These are phyloP conservation scores for Rhabdornis inornatus DNA, from an alignment of 2,113 vertebrate species.

Conservation along the genomic window DNA sequence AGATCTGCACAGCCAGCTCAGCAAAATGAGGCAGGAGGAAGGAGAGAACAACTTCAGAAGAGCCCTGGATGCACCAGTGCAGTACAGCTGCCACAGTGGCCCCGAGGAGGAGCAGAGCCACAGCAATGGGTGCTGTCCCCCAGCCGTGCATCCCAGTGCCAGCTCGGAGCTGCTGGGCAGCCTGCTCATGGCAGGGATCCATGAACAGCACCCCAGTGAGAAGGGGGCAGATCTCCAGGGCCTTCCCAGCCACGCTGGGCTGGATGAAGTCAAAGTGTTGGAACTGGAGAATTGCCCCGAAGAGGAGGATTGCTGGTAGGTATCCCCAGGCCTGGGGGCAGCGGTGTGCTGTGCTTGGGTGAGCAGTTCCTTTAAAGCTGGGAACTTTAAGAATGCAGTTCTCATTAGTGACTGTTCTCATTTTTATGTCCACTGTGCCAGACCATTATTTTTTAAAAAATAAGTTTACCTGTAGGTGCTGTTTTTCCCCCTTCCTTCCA, in stretches of 20 bases:
- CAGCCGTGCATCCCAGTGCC: slow-evolving; percentile 24
- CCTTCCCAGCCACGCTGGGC: slow-evolving; percentile 14
- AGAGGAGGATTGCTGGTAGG: slow-evolving; percentile 88
- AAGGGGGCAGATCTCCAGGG: slow-evolving; percentile 58
- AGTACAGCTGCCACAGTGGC: slow-evolving; percentile 6
- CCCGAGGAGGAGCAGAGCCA: slow-evolving; percentile 43
- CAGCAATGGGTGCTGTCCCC: not conserved
- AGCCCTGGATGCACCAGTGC: slow-evolving; percentile 51
- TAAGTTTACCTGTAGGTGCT: not conserved
- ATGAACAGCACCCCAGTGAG: not conserved
- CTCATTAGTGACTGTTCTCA: not conserved
- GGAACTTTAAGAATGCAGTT: not conserved
- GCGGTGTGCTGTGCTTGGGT: not conserved
- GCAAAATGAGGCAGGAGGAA: slow-evolving; percentile 62
- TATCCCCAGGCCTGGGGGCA: not conserved
- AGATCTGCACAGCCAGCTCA: slow-evolving; percentile 46
- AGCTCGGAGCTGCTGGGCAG: not conserved
- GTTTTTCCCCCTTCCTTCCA: not conserved
- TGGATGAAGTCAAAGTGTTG: slow-evolving; percentile 87
- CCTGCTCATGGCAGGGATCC: slow-evolving; percentile 14
- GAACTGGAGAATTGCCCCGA: slow-evolving; percentile 80
- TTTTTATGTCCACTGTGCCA: not conserved
- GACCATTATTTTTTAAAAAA: not conserved
- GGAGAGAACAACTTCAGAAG: slow-evolving; percentile 24
- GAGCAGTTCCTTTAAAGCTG: not conserved